A percentile compares a stretch with the other conserved stretches of the same genome.
These are phyloP conservation scores for Neodon shergylaensis DNA, from an alignment of 2,113 vertebrate species.

Conservation along the genomic window DNA sequence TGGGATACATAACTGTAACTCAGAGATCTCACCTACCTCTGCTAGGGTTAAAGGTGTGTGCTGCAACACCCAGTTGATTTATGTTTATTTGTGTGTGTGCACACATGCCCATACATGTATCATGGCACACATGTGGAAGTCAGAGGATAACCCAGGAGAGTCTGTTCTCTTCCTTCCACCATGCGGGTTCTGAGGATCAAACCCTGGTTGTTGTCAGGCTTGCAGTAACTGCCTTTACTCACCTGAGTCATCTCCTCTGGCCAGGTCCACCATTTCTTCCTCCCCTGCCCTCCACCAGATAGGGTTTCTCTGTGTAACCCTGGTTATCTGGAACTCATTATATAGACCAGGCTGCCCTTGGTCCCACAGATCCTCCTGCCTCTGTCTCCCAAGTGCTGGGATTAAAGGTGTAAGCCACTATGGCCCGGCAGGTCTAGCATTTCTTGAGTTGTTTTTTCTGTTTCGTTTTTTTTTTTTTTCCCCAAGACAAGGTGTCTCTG, in stretches of 20 bases:
- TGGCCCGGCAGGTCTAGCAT: not conserved
- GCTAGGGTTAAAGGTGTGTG: not conserved
- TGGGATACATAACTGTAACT: not conserved
- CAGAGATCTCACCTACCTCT: not conserved
- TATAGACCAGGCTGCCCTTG: not conserved
- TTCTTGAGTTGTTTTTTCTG: not conserved
- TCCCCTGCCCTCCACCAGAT: too few species aligned
- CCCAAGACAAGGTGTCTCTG: not conserved
- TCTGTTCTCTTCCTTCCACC: not conserved
- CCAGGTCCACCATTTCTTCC: not conserved
- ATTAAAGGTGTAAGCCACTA: not conserved
- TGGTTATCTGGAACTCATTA: not conserved
- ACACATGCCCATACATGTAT: too few species aligned
- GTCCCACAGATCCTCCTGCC: not conserved
- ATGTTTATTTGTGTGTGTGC: not conserved
- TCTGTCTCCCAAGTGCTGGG: not conserved
- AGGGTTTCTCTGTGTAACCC: not conserved
- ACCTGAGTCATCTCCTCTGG: not conserved
- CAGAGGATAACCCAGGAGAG: not conserved
- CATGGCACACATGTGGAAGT: not conserved
- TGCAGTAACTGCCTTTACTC: not conserved
- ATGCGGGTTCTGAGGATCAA: not conserved
- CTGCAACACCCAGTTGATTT: not conserved
- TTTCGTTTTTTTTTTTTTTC: too few species aligned
- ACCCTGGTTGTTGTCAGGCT: not conserved